phyloP scores from a whole-genome alignment of 1,140 invertebrate genomes.

The Brachionus plicatilis region DNA sequence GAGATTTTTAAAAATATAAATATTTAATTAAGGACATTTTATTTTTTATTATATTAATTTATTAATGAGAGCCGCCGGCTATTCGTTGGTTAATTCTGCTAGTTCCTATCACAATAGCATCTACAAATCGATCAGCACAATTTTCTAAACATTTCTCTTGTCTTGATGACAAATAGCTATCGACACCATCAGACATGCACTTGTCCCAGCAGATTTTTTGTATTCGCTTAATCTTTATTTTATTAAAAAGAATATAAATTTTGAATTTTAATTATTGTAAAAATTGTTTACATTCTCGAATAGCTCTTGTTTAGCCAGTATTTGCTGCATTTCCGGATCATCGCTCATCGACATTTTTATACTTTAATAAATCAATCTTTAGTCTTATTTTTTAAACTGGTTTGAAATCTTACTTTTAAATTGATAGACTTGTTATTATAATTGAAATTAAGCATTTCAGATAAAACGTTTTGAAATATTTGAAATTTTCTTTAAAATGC shows the following conservation, averaged over 20 bases:
- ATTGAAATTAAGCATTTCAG: not conserved
- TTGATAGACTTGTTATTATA: not conserved
- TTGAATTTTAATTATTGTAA: not conserved
- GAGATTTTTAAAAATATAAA: not conserved
- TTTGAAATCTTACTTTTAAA: constrained; percentile 10
- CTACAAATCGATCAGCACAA: constrained; percentile 35
- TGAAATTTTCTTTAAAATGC: not conserved
- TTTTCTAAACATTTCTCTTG: constrained; percentile 17
- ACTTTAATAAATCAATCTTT: not conserved
- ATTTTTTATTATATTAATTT: not conserved
- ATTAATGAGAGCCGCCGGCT: constrained; percentile 21
- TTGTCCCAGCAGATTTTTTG: constrained; percentile 40
- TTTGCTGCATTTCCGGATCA: constrained; percentile 38
- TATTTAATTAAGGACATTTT: not conserved
- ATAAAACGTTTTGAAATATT: constrained; percentile 21
- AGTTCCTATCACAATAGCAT: constrained; percentile 34
- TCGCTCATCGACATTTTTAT: constrained; percentile 13
- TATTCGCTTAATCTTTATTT: constrained; percentile 24
- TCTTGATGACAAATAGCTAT: not conserved
- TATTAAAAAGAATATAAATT: not conserved
- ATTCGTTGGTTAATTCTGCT: constrained; percentile 25
- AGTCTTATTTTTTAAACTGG: not conserved
- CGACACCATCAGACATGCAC: constrained; percentile 27
- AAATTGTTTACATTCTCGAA: constrained; percentile 31
- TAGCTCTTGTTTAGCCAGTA: constrained; percentile 22